Evolutionary conservation across 2,888 invertebrate species (phyloP).

Genomic region (Mesopsocus fuscifrons): DNA sequence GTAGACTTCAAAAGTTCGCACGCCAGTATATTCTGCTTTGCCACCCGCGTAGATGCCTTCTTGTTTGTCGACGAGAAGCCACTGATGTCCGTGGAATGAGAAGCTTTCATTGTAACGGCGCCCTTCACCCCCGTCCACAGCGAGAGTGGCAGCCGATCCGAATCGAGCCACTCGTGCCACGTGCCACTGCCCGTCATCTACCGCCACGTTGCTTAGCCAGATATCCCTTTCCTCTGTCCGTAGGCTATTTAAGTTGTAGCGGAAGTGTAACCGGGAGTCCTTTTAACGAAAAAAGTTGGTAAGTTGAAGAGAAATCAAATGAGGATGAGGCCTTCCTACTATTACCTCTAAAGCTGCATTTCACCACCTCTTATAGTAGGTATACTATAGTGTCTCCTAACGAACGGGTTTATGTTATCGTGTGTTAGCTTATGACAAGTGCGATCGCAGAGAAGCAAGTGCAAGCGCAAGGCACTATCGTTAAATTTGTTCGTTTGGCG

Average conservation of each 20-base stretch:
- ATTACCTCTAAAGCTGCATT: too few relatives aligned
- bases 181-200: conserved; percentile 96
- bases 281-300: conserved; percentile 39
- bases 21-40: conserved; percentile 87
- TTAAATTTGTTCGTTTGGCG: too few relatives aligned
- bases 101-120: conserved; percentile 84
- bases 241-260: conserved; percentile 81
- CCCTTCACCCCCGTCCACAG: conserved; percentile 89
- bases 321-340: too few relatives aligned
- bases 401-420: too few relatives aligned
- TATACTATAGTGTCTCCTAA: too few relatives aligned
- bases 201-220: conserved; percentile 73
- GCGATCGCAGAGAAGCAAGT: too few relatives aligned
- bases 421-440: too few relatives aligned
- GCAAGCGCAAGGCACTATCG: too few relatives aligned
- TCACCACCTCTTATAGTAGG: too few relatives aligned
- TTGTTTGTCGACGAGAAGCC: conserved; percentile 81
- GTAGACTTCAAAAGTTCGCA: conserved; percentile 83
- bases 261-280: conserved; percentile 73
- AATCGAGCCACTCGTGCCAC: conserved; percentile 74
- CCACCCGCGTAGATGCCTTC: conserved; percentile 92
- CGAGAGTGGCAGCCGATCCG: conserved; percentile 80
- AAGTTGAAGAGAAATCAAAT: conserved; percentile 4
- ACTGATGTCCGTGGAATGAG: conserved; percentile 75
- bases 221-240: conserved; percentile 80